phyloP scores from a whole-genome alignment of 2,888 invertebrate genomes.

The Drosophila paranaensis region DNA sequence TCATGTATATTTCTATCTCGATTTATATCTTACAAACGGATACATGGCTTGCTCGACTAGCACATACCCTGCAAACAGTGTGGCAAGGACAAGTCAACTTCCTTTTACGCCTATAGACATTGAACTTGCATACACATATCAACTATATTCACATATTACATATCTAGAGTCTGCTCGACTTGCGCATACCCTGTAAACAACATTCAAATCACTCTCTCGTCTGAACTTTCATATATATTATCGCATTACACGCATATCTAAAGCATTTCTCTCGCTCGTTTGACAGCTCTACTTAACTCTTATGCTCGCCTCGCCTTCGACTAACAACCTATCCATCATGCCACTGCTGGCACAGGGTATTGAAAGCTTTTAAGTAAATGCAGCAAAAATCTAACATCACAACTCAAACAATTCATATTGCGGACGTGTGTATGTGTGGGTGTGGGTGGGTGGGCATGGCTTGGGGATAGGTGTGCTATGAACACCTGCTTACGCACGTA shows the following conservation, averaged over 20 bases:
- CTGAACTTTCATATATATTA: neutral
- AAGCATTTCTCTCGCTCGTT: neutral
- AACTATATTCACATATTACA: no score
- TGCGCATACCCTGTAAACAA: neutral
- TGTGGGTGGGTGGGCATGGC: neutral
- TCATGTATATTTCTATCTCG: no score
- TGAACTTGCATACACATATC: no score
- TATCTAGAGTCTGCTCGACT: no score
- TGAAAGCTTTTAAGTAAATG: slow-evolving; percentile 8
- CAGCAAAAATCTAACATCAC: neutral
- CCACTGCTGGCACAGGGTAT: neutral
- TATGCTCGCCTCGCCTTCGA: neutral
- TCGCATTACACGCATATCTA: no score
- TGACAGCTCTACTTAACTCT: neutral
- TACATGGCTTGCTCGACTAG: neutral
- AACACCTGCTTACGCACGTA: slow-evolving; percentile 6
- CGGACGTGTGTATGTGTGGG: neutral
- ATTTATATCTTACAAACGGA: no score
- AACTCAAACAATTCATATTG: slow-evolving; percentile 16
- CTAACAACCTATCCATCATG: neutral
- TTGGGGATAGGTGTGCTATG: neutral
- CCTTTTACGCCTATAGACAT: no score
- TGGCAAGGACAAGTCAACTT: no score
- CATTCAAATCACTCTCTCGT: no score
- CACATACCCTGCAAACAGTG: neutral